These are phyloP conservation scores for Ceratothoa steindachneri DNA, from an alignment of 2,888 invertebrate genomes.

Conservation along the genomic window DNA sequence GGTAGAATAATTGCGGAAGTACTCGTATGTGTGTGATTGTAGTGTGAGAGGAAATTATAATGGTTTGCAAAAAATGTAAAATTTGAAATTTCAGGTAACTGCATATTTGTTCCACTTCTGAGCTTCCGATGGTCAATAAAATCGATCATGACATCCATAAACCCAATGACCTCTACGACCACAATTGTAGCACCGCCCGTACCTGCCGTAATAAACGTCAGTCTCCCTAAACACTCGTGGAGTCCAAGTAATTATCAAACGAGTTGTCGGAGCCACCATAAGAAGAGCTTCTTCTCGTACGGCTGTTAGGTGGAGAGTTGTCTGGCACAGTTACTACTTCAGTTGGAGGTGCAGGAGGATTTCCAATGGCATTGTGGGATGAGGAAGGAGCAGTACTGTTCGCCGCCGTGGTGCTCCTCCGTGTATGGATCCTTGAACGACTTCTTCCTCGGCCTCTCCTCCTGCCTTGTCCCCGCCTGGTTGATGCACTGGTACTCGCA, in stretches of 20 bases:
- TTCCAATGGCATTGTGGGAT: too few relatives aligned
- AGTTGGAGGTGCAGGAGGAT: not conserved
- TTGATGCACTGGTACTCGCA: not conserved
- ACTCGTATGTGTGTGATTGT: too few relatives aligned
- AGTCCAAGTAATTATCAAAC: too few relatives aligned
- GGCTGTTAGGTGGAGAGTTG: too few relatives aligned
- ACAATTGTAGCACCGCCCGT: slow-evolving; percentile 61
- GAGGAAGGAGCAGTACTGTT: not conserved
- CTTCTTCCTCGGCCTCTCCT: not conserved
- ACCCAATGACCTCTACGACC: slow-evolving; percentile 48
- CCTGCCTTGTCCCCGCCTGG: not conserved
- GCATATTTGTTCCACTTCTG: too few relatives aligned
- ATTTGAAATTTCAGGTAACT: too few relatives aligned
- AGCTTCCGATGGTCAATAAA: too few relatives aligned
- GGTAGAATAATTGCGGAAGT: too few relatives aligned
- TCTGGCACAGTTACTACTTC: not conserved
- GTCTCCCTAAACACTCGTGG: slow-evolving; percentile 6
- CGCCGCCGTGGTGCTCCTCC: not conserved
- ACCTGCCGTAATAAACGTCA: slow-evolving; percentile 60
- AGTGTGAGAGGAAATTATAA: too few relatives aligned
- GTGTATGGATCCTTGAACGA: too few relatives aligned
- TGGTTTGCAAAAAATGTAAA: too few relatives aligned
- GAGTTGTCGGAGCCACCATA: too few relatives aligned
- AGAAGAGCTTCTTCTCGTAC: not conserved
- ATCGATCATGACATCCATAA: slow-evolving; percentile 14